phyloP scores from a whole-genome alignment of 2,113 vertebrate species.

The Propithecus coquereli region DNA sequence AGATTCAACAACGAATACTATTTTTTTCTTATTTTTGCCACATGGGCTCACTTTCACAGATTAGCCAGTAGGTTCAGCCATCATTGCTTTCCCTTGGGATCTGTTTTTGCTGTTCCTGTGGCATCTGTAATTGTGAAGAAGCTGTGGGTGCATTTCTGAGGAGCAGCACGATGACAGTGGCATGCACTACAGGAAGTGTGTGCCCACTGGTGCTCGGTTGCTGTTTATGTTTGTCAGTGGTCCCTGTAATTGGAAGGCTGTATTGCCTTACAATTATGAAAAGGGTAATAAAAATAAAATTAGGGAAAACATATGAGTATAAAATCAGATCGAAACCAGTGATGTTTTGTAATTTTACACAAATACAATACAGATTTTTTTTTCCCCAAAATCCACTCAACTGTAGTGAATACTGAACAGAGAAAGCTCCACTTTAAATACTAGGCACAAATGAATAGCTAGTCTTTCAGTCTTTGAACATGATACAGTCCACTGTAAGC shows the following conservation, averaged over 20 bases:
- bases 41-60: not conserved
- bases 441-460: slow-evolving; percentile 16
- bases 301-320: not conserved
- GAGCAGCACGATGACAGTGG: rapidly evolving
- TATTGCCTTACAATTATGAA: slow-evolving; percentile 40
- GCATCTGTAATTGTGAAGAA: not conserved
- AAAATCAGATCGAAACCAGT: slow-evolving; percentile 36
- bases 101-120: not conserved
- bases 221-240: not conserved
- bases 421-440: slow-evolving; percentile 41
- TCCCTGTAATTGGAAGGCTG: not conserved
- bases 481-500: slow-evolving; percentile 8
- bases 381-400: not conserved
- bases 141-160: not conserved
- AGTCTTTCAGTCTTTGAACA: slow-evolving; percentile 38
- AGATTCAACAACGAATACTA: slow-evolving; percentile 25
- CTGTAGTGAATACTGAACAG: slow-evolving; percentile 37
- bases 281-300: slow-evolving; percentile 47
- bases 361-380: slow-evolving; percentile 67
- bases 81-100: not conserved
- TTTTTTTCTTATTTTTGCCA: slow-evolving; percentile 17
- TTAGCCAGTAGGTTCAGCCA: not conserved
- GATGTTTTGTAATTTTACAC: slow-evolving; percentile 63
- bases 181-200: not conserved
- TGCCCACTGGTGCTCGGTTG: not conserved